Conservation (phyloP, 2,113 vertebrate genomes). For the Paramisgurnus dabryanus region DNA sequence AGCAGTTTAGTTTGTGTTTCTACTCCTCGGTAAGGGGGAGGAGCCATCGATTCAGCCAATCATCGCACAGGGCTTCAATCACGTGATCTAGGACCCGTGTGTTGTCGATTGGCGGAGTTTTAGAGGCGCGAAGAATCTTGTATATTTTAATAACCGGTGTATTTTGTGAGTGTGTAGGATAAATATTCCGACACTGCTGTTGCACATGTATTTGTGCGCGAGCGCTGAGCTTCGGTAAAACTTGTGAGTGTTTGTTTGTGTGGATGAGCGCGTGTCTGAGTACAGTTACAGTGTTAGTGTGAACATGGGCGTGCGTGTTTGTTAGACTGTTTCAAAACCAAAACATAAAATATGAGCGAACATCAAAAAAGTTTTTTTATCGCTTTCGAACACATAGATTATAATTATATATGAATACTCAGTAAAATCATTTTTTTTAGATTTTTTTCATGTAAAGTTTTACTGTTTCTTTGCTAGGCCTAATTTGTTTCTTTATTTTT, state of each 20-base stretch:
- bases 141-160: constrained; percentile 77
- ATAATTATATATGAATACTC: constrained; percentile 79
- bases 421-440: constrained; percentile 75
- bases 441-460: constrained; percentile 68
- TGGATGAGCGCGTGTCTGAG: constrained; percentile 40
- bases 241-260: constrained; percentile 47
- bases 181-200: constrained; percentile 71
- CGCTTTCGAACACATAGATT: constrained; percentile 77
- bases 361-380: constrained; percentile 75
- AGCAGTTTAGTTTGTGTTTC: constrained; percentile 68
- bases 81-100: constrained; percentile 57
- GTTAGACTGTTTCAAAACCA: constrained; percentile 82
- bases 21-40: constrained; percentile 59
- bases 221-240: constrained; percentile 65
- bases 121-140: constrained; percentile 74
- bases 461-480: constrained; percentile 65
- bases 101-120: constrained; percentile 61
- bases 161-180: constrained; percentile 63
- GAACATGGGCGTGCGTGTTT: constrained; percentile 64
- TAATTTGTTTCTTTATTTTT: constrained; percentile 60
- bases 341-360: constrained; percentile 80
- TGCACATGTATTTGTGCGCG: constrained; percentile 59
- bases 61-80: constrained; percentile 55
- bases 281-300: constrained; percentile 57
- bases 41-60: constrained; percentile 64